A percentile compares a stretch with the other conserved stretches of the same genome.
phyloP scores from a whole-genome alignment of 2,113 vertebrate genomes.

The Delphinapterus leucas region DNA sequence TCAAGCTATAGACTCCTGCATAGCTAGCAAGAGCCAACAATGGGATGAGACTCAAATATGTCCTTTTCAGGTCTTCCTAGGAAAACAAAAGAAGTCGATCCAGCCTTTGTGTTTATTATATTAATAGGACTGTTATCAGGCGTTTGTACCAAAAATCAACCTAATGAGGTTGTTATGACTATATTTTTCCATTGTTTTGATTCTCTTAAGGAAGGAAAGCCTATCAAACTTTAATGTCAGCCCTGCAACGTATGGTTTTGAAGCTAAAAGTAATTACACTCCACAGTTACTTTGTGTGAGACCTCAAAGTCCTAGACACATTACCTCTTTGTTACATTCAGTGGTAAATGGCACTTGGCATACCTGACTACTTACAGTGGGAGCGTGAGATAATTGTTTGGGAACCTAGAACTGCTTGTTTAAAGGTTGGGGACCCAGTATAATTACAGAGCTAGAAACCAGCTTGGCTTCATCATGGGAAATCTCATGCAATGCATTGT shows the following conservation, averaged over 20 bases:
- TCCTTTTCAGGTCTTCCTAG: background rate
- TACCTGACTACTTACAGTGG: background rate
- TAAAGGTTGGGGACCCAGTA: slow-evolving; percentile 67
- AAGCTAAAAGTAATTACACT: slow-evolving; percentile 43
- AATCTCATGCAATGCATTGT: slow-evolving; percentile 69
- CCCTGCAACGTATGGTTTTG: background rate
- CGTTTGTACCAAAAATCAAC: background rate
- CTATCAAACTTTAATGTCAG: background rate
- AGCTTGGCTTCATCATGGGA: slow-evolving; percentile 71
- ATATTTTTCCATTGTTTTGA: background rate
- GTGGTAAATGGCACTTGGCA: slow-evolving; percentile 8
- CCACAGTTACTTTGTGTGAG: background rate
- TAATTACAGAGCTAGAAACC: slow-evolving; percentile 73
- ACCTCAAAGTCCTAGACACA: background rate
- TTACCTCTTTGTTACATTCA: background rate
- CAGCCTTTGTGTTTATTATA: background rate
- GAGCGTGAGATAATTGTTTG: slow-evolving; percentile 45
- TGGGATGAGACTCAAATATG: background rate
- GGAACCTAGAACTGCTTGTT: slow-evolving; percentile 69
- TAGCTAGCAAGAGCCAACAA: background rate
- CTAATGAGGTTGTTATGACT: background rate
- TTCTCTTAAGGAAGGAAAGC: slow-evolving; percentile 27
- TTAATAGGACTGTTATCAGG: background rate
- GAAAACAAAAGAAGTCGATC: background rate
- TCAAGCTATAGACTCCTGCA: background rate